phyloP scores from a whole-genome alignment of 2,888 invertebrate species.

The Hydrotaea cyrtoneurina region DNA sequence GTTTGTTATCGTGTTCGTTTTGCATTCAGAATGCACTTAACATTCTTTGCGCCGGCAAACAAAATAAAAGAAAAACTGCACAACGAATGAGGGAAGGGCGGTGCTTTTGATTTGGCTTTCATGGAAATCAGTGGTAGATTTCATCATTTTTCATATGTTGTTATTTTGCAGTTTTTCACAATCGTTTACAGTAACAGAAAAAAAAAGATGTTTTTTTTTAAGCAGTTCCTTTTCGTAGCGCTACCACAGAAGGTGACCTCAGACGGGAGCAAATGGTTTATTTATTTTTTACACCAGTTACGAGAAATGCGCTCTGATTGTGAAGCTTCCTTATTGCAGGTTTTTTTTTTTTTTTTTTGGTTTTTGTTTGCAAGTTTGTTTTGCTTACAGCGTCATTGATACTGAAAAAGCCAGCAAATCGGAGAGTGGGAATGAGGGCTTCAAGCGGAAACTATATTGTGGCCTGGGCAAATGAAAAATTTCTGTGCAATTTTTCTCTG shows the following conservation, averaged over 20 bases:
- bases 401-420: background rate
- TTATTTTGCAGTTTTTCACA: background rate
- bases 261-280: conserved; percentile 16
- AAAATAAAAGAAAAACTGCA: background rate
- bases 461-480: conserved; percentile 32
- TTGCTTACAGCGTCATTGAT: conserved; percentile 29
- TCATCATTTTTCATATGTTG: conserved; percentile 60
- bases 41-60: background rate
- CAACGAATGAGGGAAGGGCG: background rate
- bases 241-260: background rate
- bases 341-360: conserved; percentile 2
- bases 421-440: background rate
- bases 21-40: conserved; percentile 17
- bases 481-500: conserved; percentile 37
- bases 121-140: conserved; percentile 43
- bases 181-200: conserved; percentile 23
- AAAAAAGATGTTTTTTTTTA: conserved; percentile 13
- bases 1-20: background rate
- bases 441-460: conserved; percentile 35
- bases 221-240: background rate
- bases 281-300: conserved; percentile 27
- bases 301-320: conserved; percentile 3
- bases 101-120: conserved; percentile 20
- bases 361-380: background rate
- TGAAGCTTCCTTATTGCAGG: background rate